These are phyloP conservation scores for Epicauta chinensis DNA, from an alignment of 1,140 invertebrate species.

Conservation along the genomic window DNA sequence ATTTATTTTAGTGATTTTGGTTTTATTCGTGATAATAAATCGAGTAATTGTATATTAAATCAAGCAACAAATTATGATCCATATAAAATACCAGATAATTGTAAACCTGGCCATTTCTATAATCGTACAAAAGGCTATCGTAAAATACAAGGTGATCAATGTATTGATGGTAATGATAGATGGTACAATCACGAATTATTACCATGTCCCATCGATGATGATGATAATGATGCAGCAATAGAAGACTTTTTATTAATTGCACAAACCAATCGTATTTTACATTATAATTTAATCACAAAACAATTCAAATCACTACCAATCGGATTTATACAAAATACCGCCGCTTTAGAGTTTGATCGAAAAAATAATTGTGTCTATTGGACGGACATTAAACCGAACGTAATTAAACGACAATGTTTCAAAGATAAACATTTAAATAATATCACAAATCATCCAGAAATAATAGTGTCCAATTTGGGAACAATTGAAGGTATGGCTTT, in stretches of 20 bases:
- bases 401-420: slow-evolving; percentile 74
- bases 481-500: slow-evolving; percentile 89
- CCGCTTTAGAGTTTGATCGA: slow-evolving; percentile 84
- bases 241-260: slow-evolving; percentile 75
- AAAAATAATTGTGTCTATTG: slow-evolving; percentile 82
- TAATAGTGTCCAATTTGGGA: slow-evolving; percentile 63
- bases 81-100: slow-evolving; percentile 58
- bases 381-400: slow-evolving; percentile 75
- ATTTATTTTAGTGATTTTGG: slow-evolving; percentile 57
- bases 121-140: slow-evolving; percentile 80
- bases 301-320: slow-evolving; percentile 61
- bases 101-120: slow-evolving; percentile 67
- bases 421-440: slow-evolving; percentile 49
- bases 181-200: slow-evolving; percentile 64
- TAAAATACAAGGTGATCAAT: slow-evolving; percentile 74
- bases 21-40: slow-evolving; percentile 34
- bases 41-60: slow-evolving; percentile 55
- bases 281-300: slow-evolving; percentile 60
- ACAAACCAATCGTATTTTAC: slow-evolving; percentile 64
- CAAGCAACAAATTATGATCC: slow-evolving; percentile 55
- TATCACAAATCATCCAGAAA: slow-evolving; percentile 46
- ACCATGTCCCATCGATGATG: slow-evolving; percentile 60
- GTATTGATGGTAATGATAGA: slow-evolving; percentile 59
- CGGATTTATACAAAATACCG: slow-evolving; percentile 65
- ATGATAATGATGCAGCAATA: too few species aligned